phyloP scores from a whole-genome alignment of 2,888 invertebrate species.

The Ophraella communa region DNA sequence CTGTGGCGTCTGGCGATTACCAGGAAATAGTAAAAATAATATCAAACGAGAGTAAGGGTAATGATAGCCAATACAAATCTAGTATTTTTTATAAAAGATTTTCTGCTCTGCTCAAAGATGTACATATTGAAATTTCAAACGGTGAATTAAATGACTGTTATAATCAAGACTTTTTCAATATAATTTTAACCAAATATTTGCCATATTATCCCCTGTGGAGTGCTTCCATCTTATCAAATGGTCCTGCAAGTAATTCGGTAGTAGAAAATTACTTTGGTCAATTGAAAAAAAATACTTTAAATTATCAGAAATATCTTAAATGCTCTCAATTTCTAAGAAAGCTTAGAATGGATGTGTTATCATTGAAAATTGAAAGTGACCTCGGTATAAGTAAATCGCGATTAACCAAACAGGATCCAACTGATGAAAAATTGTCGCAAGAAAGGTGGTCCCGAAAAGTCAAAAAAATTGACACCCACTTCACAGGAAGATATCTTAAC shows the following conservation, averaged over 20 bases:
- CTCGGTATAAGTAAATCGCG: background rate
- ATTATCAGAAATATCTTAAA: background rate
- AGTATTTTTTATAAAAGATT: too few relatives aligned
- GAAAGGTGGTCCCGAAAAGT: background rate
- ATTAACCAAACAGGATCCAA: background rate
- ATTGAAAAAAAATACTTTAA: background rate
- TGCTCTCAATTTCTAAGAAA: slow-evolving; percentile 5
- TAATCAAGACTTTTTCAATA: background rate
- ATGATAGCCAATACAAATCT: too few relatives aligned
- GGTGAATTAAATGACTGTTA: background rate
- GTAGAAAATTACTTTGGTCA: slow-evolving; percentile 25
- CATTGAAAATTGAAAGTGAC: background rate
- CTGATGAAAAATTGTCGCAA: background rate
- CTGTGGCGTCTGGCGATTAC: too few relatives aligned
- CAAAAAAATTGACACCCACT: background rate
- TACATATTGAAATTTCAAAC: too few relatives aligned
- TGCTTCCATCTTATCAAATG: background rate
- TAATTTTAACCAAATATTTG: slow-evolving; percentile 21
- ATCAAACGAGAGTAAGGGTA: too few relatives aligned
- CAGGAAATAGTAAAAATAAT: too few relatives aligned
- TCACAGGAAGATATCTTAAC: background rate
- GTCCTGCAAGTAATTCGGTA: slow-evolving; percentile 7
- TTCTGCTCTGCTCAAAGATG: too few relatives aligned
- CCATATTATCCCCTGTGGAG: slow-evolving; percentile 25
- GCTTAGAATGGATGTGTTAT: background rate